Percentiles rank a stretch among this genome's conserved stretches.
Conservation (phyloP, 2,113 vertebrate genomes). For the Paramormyrops kingsleyae region DNA sequence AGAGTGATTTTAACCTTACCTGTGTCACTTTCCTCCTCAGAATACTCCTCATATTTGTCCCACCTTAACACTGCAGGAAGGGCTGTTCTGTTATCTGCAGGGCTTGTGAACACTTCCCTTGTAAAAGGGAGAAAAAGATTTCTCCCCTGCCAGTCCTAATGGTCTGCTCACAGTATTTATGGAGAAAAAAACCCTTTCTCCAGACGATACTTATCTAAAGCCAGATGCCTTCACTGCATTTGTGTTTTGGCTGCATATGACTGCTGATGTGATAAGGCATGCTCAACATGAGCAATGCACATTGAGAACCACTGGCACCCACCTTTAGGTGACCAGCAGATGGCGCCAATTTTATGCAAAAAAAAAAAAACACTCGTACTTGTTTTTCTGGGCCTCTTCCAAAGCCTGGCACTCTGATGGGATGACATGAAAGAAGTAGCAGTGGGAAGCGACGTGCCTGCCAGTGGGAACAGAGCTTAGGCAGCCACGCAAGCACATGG, state of each 20-base stretch:
- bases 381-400: conserved; percentile 12
- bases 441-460: background rate
- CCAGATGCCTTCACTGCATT: background rate
- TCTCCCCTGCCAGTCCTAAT: background rate
- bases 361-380: background rate
- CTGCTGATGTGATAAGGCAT: background rate
- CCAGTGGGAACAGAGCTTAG: background rate
- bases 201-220: background rate
- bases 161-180: background rate
- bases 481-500: background rate
- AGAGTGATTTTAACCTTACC: background rate
- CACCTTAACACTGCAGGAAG: background rate
- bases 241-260: background rate
- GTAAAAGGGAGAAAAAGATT: background rate
- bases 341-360: conserved; percentile 12
- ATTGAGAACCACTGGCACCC: background rate
- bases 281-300: background rate
- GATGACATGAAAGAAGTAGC: background rate
- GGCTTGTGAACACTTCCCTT: background rate
- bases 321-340: conserved; percentile 19
- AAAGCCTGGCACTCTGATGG: background rate
- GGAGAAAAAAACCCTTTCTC: background rate
- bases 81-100: background rate
- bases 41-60: background rate
- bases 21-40: background rate